Evolutionary conservation across 2,113 vertebrate species (phyloP).

Genomic region (Scytalopus superciliaris): DNA sequence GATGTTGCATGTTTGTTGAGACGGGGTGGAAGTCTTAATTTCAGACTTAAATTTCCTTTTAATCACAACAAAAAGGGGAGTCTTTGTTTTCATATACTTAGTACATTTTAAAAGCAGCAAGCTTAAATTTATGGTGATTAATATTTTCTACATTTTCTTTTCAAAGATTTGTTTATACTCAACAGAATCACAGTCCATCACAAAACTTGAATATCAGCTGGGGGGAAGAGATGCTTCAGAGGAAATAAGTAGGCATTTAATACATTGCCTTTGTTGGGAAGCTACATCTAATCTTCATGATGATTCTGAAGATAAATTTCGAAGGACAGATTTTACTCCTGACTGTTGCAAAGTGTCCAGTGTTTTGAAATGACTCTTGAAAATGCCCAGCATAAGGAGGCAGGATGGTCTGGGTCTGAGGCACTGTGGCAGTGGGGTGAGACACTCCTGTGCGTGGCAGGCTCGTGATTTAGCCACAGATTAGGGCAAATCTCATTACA

Average conservation of each 20-base stretch:
- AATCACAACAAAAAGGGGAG: rapidly evolving
- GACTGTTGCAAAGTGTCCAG: background rate
- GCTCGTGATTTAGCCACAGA: background rate
- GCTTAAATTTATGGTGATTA: background rate
- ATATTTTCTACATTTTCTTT: background rate
- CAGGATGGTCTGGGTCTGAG: background rate
- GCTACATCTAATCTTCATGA: background rate
- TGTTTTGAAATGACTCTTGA: background rate
- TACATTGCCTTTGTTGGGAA: background rate
- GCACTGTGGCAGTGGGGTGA: background rate
- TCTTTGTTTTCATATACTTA: background rate
- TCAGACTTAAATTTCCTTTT: background rate
- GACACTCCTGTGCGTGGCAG: background rate
- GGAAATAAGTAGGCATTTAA: background rate
- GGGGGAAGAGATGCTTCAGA: background rate
- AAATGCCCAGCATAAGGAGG: background rate
- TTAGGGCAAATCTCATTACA: background rate
- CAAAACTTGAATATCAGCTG: background rate
- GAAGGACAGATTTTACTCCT: background rate
- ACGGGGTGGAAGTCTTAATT: background rate
- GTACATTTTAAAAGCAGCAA: background rate
- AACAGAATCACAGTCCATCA: background rate
- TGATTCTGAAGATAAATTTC: background rate
- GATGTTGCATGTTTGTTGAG: background rate
- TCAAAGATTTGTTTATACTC: background rate